Conservation (phyloP, 2,888 invertebrate genomes). For the Apamea epomidion region DNA sequence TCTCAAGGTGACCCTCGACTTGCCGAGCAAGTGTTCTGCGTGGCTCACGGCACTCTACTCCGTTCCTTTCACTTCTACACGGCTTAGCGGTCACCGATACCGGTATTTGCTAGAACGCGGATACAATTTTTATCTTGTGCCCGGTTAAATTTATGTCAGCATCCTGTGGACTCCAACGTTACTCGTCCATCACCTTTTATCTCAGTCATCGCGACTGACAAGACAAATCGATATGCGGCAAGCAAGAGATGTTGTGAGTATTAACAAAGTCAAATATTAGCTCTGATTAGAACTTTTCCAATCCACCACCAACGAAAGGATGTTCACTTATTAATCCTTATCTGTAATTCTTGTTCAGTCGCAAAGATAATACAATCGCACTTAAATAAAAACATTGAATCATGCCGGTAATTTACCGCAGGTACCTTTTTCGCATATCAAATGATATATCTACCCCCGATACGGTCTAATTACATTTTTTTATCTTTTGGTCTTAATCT, state of each 20-base stretch:
- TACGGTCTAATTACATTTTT: neutral
- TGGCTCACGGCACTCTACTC: slow-evolving; percentile 76
- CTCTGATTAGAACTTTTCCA: slow-evolving; percentile 69
- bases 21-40: slow-evolving; percentile 80
- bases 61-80: slow-evolving; percentile 85
- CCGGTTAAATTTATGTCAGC: slow-evolving; percentile 85
- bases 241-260: slow-evolving; percentile 88
- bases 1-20: slow-evolving; percentile 88
- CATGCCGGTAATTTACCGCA: slow-evolving; percentile 37
- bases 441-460: slow-evolving; percentile 2
- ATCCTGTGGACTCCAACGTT: slow-evolving; percentile 89
- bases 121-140: slow-evolving; percentile 79
- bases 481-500: slow-evolving; percentile 2
- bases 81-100: slow-evolving; percentile 74
- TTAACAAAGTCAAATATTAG: slow-evolving; percentile 80
- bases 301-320: slow-evolving; percentile 26
- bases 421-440: slow-evolving; percentile 10
- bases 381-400: slow-evolving; percentile 19
- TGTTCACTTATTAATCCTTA: slow-evolving; percentile 16
- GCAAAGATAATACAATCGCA: slow-evolving; percentile 23
- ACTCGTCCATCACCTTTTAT: slow-evolving; percentile 88
- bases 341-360: slow-evolving; percentile 10
- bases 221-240: slow-evolving; percentile 90
- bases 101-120: slow-evolving; percentile 84
- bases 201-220: slow-evolving; percentile 87